Evolutionary conservation across 1,140 invertebrate genomes (phyloP), one percentile per base, ranked within the genome.

Genomic region (Eubasilissa regina): DNA sequence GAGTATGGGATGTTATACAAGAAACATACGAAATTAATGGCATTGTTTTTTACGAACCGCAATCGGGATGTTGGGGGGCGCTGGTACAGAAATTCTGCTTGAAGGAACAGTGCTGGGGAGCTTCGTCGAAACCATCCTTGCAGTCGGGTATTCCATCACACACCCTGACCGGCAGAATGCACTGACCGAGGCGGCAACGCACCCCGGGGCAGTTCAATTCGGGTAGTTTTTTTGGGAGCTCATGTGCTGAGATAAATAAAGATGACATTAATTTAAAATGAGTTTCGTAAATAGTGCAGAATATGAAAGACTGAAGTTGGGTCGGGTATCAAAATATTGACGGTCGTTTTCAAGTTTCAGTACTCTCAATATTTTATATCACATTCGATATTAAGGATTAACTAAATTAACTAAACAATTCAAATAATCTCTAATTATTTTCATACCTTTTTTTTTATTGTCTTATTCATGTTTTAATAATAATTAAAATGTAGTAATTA

Each of bases 111-210:
- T 90, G 84, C 68, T 86, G 79, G 21, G 82, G 66, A 7, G 88
- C 84, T 85, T 95, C 94, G 83, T 95, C 94, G 11, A 86, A 87
- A 15, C 88, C 90, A 82, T 93, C 91, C 84, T 92, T 89, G 87
- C 96, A 97, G 81, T 97, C 91, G 0, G 84, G 84, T 56, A 92
- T 86, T 0, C 93, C 93, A 84, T 97, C 91, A 84, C 95, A 97
- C 35, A 95, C 87, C 68, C 91, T 88, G 7, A 87, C 75, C 53
- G 89, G 86, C 0, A 90, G 82, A 21, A 97, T 83, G 85, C 95
- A 97, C 58, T 91, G 84, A 0, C 95, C 95, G 48, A 93, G 87
- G 19, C 88, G 85, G 86, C 95, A 97, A 70, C 93, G 88, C n/a
- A 90, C 84, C 0, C 93, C 92, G 4, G 87, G 60, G 82, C 94